Base-by-base conservation (phyloP, 1,140 invertebrate species). In the Gyrodactylus bullatarudis region DNA sequence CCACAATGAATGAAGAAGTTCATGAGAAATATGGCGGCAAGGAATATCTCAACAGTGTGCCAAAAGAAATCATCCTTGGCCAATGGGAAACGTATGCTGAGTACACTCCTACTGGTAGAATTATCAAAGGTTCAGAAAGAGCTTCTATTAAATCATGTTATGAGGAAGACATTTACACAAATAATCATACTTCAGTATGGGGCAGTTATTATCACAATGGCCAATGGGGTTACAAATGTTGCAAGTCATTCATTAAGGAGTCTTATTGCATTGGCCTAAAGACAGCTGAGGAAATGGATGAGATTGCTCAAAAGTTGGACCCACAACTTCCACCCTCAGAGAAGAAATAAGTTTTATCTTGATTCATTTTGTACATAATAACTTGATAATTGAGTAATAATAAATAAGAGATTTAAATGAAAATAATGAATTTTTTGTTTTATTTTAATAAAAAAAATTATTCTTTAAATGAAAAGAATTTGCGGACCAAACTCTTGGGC, bases 171-270 rank as follows among this genome's bases (percentile, higher is more conserved):
- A 84, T 91, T 20, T 85, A 86, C 75, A 85, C 86, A 0, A 91
- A 91, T 78, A 96, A 96, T 79, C 93, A 97, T 79, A 89, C 86
- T 78, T 86, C 86, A 22, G 87, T 98, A 16, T 98, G 88, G 88
- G 94, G 94, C 0, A 96, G 91, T 0, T 96, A 84, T 79, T 98
- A 92, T 91, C 85, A 85, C 75, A 85, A 86, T 75, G 90, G 89
- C 0, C 82, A 85, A 74, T 99, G 94, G 94, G 94, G 92, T 0
- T 98, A 87, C 79, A 88, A 88, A 78, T 97, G 94, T 78, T 99
- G 94, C 81, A 86, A 95, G 79, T 90, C 89, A 0, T 87, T 88
- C 75, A 85, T 97, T 0, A 93, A 93, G 80, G 86, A 87, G 78
- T 79, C 80, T 25, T 84, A 85, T 75, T 85, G 84, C 76, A 87